phyloP scores from a whole-genome alignment of 2,113 vertebrate species.

The Rhagologus leucostigma region DNA sequence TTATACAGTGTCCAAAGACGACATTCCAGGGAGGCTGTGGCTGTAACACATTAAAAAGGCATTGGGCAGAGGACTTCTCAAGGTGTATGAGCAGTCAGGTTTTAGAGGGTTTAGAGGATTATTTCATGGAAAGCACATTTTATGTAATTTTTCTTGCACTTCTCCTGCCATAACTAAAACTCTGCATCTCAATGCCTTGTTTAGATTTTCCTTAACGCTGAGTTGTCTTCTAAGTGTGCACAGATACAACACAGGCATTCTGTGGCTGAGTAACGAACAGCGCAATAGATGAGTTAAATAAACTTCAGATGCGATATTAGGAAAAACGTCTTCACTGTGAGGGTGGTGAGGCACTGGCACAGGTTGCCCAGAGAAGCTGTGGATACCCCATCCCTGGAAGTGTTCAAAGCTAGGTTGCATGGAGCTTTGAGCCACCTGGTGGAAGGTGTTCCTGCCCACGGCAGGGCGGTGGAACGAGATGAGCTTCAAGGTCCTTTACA shows the following conservation, averaged over 20 bases:
- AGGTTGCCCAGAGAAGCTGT: neutral
- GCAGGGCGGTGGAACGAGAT: accelerated
- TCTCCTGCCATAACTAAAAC: neutral
- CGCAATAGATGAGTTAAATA: neutral
- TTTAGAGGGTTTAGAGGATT: neutral
- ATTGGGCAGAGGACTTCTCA: neutral
- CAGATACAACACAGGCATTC: accelerated
- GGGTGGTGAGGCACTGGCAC: neutral
- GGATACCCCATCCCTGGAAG: neutral
- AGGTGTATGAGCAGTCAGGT: too few species aligned
- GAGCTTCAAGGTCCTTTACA: too few species aligned
- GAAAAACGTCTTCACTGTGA: neutral
- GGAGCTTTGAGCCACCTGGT: neutral
- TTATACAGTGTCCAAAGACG: neutral
- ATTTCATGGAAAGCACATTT: accelerated
- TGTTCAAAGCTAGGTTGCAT: accelerated
- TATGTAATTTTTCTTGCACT: neutral
- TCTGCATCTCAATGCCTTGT: neutral
- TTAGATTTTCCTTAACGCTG: neutral
- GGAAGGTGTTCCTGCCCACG: neutral
- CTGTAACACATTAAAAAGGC: neutral
- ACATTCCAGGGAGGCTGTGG: neutral
- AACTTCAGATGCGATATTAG: neutral
- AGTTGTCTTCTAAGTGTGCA: accelerated
- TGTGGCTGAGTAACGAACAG: neutral